phyloP scores from a whole-genome alignment of 2,888 invertebrate genomes.

The Amphipyra berbera region DNA sequence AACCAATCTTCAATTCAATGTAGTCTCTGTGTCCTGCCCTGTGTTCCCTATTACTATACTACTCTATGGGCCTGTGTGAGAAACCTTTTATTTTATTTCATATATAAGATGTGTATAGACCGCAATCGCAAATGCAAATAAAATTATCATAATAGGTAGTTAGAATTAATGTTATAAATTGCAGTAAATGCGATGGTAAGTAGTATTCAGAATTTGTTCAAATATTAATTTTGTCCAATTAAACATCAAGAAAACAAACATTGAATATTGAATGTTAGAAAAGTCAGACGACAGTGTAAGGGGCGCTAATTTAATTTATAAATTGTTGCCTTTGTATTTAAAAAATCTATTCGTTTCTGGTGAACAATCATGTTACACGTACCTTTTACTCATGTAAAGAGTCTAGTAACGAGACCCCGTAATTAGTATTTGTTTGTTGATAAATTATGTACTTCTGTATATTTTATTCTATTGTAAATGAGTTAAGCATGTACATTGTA shows the following conservation, averaged over 20 bases:
- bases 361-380: constrained; percentile 6
- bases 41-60: too few species aligned
- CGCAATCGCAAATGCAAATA: constrained; percentile 15
- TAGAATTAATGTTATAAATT: constrained; percentile 11
- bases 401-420: not conserved
- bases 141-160: constrained; percentile 2
- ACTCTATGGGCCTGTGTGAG: too few species aligned
- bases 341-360: not conserved
- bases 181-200: constrained; percentile 47
- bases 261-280: constrained; percentile 14
- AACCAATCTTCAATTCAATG: too few species aligned
- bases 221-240: not conserved
- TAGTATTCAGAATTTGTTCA: not conserved
- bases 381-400: not conserved
- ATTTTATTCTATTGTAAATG: constrained; percentile 9
- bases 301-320: constrained; percentile 40
- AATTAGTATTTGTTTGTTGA: constrained; percentile 25
- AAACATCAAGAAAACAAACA: constrained; percentile 18
- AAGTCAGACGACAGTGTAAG: constrained; percentile 39
- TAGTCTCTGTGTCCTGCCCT: too few species aligned
- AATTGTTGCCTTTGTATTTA: constrained; percentile 11
- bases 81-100: constrained; percentile 13
- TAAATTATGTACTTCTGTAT: constrained; percentile 3
- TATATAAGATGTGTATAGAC: too few species aligned
- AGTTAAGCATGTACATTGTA: constrained; percentile 2